Percentiles rank a stretch among this genome's conserved stretches.
phyloP scores from a whole-genome alignment of 2,888 invertebrate species.

The Eupithecia vulgata region DNA sequence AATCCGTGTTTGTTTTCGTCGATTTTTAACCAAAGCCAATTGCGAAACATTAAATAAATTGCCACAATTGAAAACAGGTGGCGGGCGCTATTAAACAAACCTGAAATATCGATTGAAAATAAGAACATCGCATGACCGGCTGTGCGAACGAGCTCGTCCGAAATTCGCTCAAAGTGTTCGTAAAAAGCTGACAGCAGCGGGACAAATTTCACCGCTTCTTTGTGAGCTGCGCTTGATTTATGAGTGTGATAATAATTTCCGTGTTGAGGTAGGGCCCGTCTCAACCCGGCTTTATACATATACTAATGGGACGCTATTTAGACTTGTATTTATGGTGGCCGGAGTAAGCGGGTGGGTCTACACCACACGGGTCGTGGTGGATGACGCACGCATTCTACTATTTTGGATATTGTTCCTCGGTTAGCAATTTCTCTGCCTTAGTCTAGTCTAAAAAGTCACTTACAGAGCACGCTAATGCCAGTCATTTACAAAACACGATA shows the following conservation, averaged over 20 bases:
- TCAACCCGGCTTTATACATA: conserved; percentile 53
- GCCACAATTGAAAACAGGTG: conserved; percentile 23
- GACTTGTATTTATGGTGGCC: conserved; percentile 56
- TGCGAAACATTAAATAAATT: conserved; percentile 17
- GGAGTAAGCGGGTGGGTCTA: conserved; percentile 52
- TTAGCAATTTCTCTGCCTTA: not conserved
- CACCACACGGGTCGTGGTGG: conserved; percentile 20
- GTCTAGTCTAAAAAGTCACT: not conserved
- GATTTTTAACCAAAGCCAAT: conserved; percentile 16
- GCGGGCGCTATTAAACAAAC: conserved; percentile 9
- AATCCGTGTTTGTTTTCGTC: conserved; percentile 7
- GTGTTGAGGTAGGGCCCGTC: conserved; percentile 73
- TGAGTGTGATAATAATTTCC: conserved; percentile 72
- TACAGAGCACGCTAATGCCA: not conserved
- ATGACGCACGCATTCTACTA: conserved; percentile 3
- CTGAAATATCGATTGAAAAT: conserved; percentile 19
- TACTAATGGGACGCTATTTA: conserved; percentile 60
- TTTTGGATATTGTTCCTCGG: not conserved
- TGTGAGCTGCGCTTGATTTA: conserved; percentile 66
- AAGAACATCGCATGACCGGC: conserved; percentile 10
- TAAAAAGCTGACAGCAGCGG: conserved; percentile 46
- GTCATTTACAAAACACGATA: not conserved
- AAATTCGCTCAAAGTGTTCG: conserved; percentile 33
- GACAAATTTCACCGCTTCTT: conserved; percentile 62
- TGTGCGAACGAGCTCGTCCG: conserved; percentile 2